These are phyloP conservation scores for Pachliopta kotzebuea DNA, from an alignment of 2,888 invertebrate genomes.

Conservation along the genomic window DNA sequence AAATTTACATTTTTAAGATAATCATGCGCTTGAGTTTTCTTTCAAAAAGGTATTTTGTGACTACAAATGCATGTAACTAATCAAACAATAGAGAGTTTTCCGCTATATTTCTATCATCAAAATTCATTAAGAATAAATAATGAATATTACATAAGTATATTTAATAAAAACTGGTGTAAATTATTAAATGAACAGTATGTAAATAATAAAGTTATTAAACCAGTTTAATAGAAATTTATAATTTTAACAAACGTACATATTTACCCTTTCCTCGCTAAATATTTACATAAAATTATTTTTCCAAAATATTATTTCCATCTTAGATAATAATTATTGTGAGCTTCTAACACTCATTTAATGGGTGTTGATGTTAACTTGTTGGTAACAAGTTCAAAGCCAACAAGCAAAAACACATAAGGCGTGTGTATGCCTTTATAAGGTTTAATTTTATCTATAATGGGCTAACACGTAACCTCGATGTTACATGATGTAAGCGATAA, in stretches of 20 bases:
- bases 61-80: not conserved
- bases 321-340: slow-evolving; percentile 37
- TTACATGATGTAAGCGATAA: too few relatives aligned
- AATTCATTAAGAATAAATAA: not conserved
- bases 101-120: not conserved
- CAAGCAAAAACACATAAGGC: slow-evolving; percentile 7
- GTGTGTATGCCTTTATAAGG: slow-evolving; percentile 13
- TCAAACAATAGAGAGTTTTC: not conserved
- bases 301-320: slow-evolving; percentile 62
- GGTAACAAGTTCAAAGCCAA: slow-evolving; percentile 4
- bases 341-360: slow-evolving; percentile 35
- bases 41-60: not conserved
- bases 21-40: not conserved
- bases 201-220: slow-evolving; percentile 31
- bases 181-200: slow-evolving; percentile 25
- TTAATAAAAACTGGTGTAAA: slow-evolving; percentile 9
- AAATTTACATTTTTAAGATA: not conserved
- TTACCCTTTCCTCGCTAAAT: slow-evolving; percentile 42
- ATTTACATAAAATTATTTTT: slow-evolving; percentile 69
- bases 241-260: slow-evolving; percentile 65
- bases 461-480: too few relatives aligned
- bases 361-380: slow-evolving; percentile 15
- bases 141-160: slow-evolving; percentile 7
- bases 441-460: too few relatives aligned
- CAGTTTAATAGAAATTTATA: slow-evolving; percentile 56